A percentile compares a stretch with the other conserved stretches of the same genome.
Conservation (phyloP, 2,797 vertebrate genomes). For the Anas bahamensis region DNA sequence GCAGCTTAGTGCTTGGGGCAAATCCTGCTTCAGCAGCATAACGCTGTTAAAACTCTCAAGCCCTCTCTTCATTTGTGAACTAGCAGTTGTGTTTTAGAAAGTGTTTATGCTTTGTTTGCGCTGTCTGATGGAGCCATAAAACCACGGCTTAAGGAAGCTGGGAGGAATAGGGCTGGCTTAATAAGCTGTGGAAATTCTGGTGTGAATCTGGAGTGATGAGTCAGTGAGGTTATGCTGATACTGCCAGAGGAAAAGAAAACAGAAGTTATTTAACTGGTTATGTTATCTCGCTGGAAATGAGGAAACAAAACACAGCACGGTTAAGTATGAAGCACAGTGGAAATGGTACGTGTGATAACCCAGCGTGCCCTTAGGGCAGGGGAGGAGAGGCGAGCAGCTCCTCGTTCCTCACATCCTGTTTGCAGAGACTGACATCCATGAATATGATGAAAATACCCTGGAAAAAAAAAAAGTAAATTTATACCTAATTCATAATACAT, state of each 20-base stretch:
- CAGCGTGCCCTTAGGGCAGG: not conserved
- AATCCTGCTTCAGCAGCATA: not conserved
- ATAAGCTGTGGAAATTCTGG: not conserved
- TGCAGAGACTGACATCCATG: not conserved
- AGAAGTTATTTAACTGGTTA: not conserved
- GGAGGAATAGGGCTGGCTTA: not conserved
- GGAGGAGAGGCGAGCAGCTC: slow-evolving; percentile 11
- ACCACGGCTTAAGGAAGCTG: not conserved
- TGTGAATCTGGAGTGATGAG: not conserved
- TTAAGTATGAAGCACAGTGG: slow-evolving; percentile 3
- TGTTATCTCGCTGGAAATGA: slow-evolving; percentile 4
- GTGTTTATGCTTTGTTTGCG: not conserved
- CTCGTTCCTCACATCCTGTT: not conserved
- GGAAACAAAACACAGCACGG: not conserved
- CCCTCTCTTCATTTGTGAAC: not conserved
- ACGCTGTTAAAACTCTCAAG: not conserved
- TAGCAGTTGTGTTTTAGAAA: not conserved
- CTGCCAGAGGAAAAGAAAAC: slow-evolving; percentile 17
- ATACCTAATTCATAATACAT: not conserved
- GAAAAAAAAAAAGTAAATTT: not conserved
- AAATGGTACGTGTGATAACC: slow-evolving; percentile 12
- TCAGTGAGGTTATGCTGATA: not conserved
- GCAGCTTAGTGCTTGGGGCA: not conserved
- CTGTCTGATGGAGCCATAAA: not conserved
- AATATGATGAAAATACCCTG: slow-evolving; percentile 12